Base-by-base conservation (phyloP, 2,113 vertebrate genomes). In the Bettongia penicillata region DNA sequence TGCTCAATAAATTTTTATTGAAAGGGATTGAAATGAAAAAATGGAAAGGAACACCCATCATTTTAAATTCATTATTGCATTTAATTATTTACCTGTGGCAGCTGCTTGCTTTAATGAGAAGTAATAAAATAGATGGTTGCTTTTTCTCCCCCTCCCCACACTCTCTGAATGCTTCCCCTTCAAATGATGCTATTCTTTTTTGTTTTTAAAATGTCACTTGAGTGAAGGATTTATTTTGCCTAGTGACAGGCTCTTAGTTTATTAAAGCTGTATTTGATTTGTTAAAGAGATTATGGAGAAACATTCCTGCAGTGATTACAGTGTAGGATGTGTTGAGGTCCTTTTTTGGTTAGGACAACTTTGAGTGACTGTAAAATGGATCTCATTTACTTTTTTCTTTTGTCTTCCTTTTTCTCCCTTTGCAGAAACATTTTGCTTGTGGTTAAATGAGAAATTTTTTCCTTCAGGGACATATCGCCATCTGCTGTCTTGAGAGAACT, bases 61-160 rank as follows among this genome's bases (percentile, higher is more conserved):
- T 0, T 31, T 68, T 0, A 3, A 14, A 26, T 0, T 53, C 10
- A 14, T 77, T 5, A 0, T 0, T 4, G 31, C 48, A 48, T 48
- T 16, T 28, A 7, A 8, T 16, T 0, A 25, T 48, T 4, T 1
- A 43, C 8, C 0, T 1, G 1, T 8, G 89, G 90, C 47, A 8
- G 0, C 31, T 12, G 53, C 51, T 37, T 50, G 9, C 0, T 19
- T 10, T 7, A 84, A 22, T 0, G 10, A 2, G 53, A 68, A 0
- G 6, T 0, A 4, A 14, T 0, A 26, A 43, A 25, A n/a, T 14
- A 8, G 7, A 23, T 0, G 43, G 51, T 0, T 9, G 26, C 0
- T 0, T 24, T 9, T 19, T 16, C 31, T 37, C 31, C 31, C 61
- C 31, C 61, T 68, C 25, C 48, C 25, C 52, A 28, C 10, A 1